phyloP scores from a whole-genome alignment of 2,113 vertebrate species.

The Chamaea fasciata region DNA sequence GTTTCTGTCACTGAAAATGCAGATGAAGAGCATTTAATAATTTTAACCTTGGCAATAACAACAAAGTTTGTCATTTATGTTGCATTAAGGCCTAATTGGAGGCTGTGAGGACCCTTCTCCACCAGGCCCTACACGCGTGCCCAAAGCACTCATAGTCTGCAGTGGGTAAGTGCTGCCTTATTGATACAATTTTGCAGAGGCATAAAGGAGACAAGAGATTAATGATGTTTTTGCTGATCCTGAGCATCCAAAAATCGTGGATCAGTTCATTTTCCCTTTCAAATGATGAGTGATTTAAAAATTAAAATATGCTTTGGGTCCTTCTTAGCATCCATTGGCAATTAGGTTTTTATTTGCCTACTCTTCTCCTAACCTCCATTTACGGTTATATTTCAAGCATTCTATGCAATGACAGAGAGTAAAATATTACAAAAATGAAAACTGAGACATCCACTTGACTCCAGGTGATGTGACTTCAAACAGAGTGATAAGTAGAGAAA shows the following conservation, averaged over 20 bases:
- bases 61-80: not conserved
- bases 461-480: conserved; percentile 8
- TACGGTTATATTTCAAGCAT: not conserved
- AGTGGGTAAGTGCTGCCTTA: not conserved
- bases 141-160: not conserved
- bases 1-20: not conserved
- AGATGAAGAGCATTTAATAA: not conserved
- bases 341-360: not conserved
- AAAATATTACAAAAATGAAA: not conserved
- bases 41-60: not conserved
- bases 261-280: not conserved
- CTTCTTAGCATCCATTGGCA: not conserved
- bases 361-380: not conserved
- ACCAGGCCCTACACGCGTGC: not conserved
- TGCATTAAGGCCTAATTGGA: not conserved
- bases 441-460: not conserved
- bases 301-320: not conserved
- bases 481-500: not conserved
- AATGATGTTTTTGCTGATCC: not conserved
- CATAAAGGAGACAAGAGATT: not conserved
- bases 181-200: not conserved
- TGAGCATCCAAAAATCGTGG: not conserved
- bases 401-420: not conserved
- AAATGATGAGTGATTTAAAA: not conserved
- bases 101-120: not conserved